phyloP scores from a whole-genome alignment of 2,797 vertebrate species.

The Acropternis orthonyx region DNA sequence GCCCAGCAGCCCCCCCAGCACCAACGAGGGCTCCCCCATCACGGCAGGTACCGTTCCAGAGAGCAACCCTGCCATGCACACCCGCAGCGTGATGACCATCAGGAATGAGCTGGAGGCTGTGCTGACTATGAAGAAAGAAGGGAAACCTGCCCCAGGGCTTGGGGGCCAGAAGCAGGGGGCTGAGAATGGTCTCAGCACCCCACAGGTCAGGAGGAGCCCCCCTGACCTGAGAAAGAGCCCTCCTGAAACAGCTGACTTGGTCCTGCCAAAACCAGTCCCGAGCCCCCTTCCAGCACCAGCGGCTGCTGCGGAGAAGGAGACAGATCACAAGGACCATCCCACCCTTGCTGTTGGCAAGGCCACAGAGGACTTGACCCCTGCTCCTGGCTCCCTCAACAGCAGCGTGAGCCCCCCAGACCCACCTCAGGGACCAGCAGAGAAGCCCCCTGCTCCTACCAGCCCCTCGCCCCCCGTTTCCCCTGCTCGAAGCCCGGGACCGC shows the following conservation, averaged over 20 bases:
- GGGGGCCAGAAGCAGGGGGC: slow-evolving; percentile 48
- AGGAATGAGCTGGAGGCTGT: slow-evolving; percentile 75
- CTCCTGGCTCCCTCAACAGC: not conserved
- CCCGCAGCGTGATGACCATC: slow-evolving; percentile 68
- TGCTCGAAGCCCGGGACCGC: not conserved
- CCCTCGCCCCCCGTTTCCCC: not conserved
- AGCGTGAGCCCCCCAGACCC: not conserved
- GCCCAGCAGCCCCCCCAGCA: not conserved
- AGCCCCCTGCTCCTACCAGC: not conserved
- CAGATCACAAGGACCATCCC: not conserved
- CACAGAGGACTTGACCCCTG: not conserved
- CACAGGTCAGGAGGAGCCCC: not conserved
- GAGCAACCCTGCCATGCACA: not conserved
- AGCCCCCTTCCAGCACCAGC: not conserved
- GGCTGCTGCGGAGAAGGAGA: not conserved
- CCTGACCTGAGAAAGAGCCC: not conserved
- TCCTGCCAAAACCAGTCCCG: not conserved
- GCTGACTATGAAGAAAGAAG: slow-evolving; percentile 68
- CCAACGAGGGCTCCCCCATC: not conserved
- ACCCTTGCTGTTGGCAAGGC: not conserved
- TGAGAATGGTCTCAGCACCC: slow-evolving; percentile 17
- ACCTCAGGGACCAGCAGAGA: not conserved
- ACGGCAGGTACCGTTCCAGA: not conserved
- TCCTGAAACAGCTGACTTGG: not conserved
- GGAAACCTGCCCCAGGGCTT: slow-evolving; percentile 11